These are phyloP conservation scores for Galerucella nymphaeae DNA, from an alignment of 2,888 invertebrate genomes.

Conservation along the genomic window DNA sequence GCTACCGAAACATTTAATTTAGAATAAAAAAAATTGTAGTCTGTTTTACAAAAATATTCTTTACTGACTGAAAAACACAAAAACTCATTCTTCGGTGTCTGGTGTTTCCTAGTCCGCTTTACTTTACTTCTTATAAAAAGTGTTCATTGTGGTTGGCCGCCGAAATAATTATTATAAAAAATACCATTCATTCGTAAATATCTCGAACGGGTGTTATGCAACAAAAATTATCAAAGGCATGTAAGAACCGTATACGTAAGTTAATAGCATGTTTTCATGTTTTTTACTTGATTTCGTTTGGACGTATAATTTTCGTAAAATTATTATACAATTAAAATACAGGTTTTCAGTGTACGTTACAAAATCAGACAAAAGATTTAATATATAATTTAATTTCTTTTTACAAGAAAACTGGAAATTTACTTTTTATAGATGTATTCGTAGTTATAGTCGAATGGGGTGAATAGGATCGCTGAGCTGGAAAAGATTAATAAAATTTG, in stretches of 20 bases:
- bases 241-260: conserved; percentile 38
- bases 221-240: conserved; percentile 30
- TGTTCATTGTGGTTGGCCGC: background rate
- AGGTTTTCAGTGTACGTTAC: conserved; percentile 19
- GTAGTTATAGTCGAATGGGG: too few relatives aligned
- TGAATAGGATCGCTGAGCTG: too few relatives aligned
- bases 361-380: conserved; percentile 14
- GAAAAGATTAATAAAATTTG: too few relatives aligned
- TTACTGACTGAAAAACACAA: too few relatives aligned
- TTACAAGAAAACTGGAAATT: background rate
- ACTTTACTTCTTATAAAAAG: too few relatives aligned
- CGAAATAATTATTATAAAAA: background rate
- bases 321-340: conserved; percentile 24
- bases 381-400: conserved; percentile 32
- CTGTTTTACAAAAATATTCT: too few relatives aligned
- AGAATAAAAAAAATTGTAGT: too few relatives aligned
- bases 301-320: conserved; percentile 30
- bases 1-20: too few relatives aligned
- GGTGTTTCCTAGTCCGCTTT: too few relatives aligned
- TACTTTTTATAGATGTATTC: too few relatives aligned
- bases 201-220: conserved; percentile 25
- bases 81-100: too few relatives aligned
- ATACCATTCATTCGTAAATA: background rate
- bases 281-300: conserved; percentile 29
- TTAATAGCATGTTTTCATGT: conserved; percentile 41